A percentile compares a stretch with the other conserved stretches of the same genome.
Conservation (phyloP, 2,797 vertebrate species). For the Jordanella pulchra region DNA sequence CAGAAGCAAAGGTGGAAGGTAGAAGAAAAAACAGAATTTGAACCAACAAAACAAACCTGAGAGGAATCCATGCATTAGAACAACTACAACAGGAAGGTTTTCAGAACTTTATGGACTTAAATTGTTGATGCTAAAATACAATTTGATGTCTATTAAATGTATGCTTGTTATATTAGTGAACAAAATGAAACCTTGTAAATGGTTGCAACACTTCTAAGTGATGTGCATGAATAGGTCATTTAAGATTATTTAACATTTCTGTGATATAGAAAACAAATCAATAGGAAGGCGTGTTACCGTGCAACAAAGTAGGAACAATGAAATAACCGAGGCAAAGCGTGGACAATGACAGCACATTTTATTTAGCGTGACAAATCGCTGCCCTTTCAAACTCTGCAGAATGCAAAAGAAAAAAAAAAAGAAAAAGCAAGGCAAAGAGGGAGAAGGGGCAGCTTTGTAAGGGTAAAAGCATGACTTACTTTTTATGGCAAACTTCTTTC, state of each 20-base stretch:
- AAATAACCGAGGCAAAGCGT: constrained; percentile 42
- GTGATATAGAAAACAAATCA: no score
- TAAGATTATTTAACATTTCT: background rate
- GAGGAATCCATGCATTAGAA: background rate
- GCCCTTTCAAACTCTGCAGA: constrained; percentile 63
- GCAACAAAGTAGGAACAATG: background rate
- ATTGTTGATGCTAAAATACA: no score
- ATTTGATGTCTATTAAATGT: background rate
- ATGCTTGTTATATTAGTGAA: background rate
- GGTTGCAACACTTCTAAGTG: background rate
- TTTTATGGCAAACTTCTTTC: constrained; percentile 60
- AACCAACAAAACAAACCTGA: background rate
- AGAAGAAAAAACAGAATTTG: background rate
- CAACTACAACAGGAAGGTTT: background rate
- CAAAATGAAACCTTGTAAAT: background rate
- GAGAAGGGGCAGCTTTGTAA: constrained; percentile 38
- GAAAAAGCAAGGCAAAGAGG: constrained; percentile 45
- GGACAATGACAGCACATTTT: constrained; percentile 74
- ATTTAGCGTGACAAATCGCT: constrained; percentile 74
- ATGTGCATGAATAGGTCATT: background rate
- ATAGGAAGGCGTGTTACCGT: no score
- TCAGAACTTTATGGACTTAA: no score
- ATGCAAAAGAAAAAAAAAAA: constrained; percentile 38
- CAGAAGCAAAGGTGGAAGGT: background rate
- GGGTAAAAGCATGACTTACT: constrained; percentile 54